Evolutionary conservation across 2,113 vertebrate species (phyloP).

Genomic region (Actenoides hombroni): DNA sequence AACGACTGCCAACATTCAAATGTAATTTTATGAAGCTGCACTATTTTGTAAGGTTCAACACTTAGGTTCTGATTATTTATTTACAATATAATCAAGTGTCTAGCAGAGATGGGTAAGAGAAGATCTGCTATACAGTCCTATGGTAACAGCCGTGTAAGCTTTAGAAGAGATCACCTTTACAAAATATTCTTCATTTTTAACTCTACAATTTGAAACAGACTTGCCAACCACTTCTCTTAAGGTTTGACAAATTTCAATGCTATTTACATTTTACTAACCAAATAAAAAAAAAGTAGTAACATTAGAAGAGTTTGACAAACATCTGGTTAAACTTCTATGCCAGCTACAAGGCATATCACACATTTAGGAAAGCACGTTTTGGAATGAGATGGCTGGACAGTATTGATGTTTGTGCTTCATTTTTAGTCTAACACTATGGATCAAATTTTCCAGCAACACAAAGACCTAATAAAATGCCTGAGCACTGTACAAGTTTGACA

Average conservation of each 20-base stretch:
- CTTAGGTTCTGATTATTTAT: neutral
- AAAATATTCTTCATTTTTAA: neutral
- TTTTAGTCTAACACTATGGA: neutral
- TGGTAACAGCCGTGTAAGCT: neutral
- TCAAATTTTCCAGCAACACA: neutral
- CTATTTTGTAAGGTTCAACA: neutral
- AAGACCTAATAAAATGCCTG: slow-evolving; percentile 1
- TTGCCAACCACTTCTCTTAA: slow-evolving; percentile 16
- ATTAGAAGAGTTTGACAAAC: neutral
- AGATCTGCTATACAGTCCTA: neutral
- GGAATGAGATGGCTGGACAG: neutral
- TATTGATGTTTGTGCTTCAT: neutral
- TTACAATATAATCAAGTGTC: neutral
- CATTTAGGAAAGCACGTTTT: neutral
- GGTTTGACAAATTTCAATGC: neutral
- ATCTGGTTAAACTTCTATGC: neutral
- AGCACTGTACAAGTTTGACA: neutral
- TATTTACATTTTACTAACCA: neutral
- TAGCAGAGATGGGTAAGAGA: neutral
- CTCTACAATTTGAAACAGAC: neutral
- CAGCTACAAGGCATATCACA: neutral
- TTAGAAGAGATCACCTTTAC: neutral
- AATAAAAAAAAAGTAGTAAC: neutral
- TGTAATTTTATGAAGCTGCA: neutral
- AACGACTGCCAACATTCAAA: neutral